Conservation (phyloP, 2,113 vertebrate species). For the Neomonachus schauinslandi region DNA sequence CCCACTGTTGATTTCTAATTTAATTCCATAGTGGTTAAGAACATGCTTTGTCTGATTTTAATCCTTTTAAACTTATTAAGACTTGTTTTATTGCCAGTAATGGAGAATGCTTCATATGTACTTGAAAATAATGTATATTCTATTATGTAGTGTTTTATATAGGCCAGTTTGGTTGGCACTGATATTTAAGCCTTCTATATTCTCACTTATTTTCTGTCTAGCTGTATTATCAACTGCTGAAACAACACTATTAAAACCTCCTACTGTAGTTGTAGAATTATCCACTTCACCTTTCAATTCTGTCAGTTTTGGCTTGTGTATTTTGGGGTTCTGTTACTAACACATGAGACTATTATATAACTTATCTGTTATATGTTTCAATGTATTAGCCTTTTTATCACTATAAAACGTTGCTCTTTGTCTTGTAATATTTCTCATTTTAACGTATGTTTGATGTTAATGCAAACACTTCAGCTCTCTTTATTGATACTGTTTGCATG, state of each 20-base stretch:
- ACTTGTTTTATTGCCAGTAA: not conserved
- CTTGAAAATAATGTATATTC: not conserved
- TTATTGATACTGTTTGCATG: not conserved
- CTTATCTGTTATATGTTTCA: not conserved
- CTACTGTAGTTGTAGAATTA: not conserved
- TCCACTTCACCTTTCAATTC: not conserved
- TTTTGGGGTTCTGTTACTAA: not conserved
- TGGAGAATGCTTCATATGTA: not conserved
- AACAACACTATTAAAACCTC: not conserved
- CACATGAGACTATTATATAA: not conserved
- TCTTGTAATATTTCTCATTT: not conserved
- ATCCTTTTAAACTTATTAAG: not conserved
- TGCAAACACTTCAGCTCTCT: not conserved
- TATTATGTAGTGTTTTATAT: not conserved
- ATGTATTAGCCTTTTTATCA: not conserved
- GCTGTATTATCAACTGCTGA: not conserved
- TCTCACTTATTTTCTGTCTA: not conserved
- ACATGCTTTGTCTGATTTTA: not conserved
- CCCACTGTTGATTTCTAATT: not conserved
- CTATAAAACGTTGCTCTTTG: not conserved
- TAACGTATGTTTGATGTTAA: not conserved
- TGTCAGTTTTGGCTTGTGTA: not conserved
- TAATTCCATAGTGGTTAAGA: not conserved
- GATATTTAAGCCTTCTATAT: not conserved
- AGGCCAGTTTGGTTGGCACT: not conserved